phyloP scores from a whole-genome alignment of 2,113 vertebrate genomes.

The Ellobius talpinus region DNA sequence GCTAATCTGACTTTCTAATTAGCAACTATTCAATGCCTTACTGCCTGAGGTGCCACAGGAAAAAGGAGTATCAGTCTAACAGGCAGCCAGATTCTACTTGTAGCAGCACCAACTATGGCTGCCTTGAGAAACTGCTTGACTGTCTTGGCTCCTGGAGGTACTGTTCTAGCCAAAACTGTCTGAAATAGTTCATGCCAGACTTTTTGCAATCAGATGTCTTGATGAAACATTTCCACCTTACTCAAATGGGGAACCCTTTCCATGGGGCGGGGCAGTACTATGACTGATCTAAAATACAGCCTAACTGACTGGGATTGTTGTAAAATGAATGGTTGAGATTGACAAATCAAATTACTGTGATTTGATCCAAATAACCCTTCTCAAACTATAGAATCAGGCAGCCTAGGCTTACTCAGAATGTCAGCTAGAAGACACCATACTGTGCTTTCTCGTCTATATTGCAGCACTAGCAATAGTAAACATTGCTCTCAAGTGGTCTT shows the following conservation, averaged over 20 bases:
- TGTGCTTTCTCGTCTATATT: not conserved
- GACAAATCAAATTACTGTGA: not conserved
- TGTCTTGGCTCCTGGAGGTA: not conserved
- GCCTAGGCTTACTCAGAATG: not conserved
- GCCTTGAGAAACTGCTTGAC: not conserved
- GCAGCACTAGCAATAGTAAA: not conserved
- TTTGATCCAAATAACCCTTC: not conserved
- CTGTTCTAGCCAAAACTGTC: not conserved
- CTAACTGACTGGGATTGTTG: not conserved
- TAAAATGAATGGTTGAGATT: not conserved
- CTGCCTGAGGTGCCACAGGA: not conserved
- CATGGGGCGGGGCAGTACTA: not conserved
- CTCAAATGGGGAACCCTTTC: not conserved
- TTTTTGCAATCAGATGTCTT: not conserved
- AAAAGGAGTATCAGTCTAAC: not conserved
- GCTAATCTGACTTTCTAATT: not conserved
- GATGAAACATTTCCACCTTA: not conserved
- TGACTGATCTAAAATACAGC: not conserved
- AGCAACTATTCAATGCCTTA: not conserved
- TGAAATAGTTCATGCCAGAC: not conserved
- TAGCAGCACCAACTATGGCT: not conserved
- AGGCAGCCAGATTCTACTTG: not conserved
- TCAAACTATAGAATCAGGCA: not conserved
- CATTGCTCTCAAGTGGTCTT: not conserved
- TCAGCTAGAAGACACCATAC: not conserved